These are phyloP conservation scores for Saguinus midas DNA, from an alignment of 2,113 vertebrate species.

Conservation along the genomic window DNA sequence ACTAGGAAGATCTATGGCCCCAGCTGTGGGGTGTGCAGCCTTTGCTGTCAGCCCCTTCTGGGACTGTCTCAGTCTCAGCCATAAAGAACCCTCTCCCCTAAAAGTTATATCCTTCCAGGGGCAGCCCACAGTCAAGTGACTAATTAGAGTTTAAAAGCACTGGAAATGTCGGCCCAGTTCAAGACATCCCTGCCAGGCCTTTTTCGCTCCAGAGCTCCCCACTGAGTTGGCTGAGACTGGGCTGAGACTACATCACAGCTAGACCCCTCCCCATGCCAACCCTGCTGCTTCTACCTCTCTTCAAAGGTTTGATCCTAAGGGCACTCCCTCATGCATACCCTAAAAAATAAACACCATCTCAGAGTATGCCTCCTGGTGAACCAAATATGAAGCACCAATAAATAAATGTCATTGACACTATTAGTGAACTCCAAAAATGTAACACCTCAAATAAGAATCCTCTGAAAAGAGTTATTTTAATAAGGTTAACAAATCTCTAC, in stretches of 20 bases:
- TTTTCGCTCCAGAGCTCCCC: neutral
- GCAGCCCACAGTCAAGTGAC: neutral
- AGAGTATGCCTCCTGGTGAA: neutral
- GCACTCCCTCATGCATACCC: neutral
- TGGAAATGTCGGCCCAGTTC: neutral
- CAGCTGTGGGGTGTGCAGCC: neutral
- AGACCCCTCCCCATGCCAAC: neutral
- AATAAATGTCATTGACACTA: neutral
- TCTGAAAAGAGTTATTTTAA: neutral
- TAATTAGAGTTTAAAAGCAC: neutral
- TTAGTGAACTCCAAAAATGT: neutral
- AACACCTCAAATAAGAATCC: neutral
- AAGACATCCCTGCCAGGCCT: neutral
- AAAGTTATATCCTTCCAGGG: neutral
- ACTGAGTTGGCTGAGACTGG: accelerated
- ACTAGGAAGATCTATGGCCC: neutral
- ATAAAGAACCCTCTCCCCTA: neutral
- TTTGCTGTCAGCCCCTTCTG: neutral
- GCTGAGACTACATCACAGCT: neutral
- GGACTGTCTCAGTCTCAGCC: neutral
- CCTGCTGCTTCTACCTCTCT: neutral
- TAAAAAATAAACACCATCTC: neutral
- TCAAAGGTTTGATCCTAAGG: neutral
- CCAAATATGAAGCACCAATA: neutral
- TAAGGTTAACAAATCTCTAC: neutral